Evolutionary conservation across 92 coral and sea anemone genomes (phyloP), one percentile per base, ranked within the genome.

Genomic region (Palythoa caribaeorum): DNA sequence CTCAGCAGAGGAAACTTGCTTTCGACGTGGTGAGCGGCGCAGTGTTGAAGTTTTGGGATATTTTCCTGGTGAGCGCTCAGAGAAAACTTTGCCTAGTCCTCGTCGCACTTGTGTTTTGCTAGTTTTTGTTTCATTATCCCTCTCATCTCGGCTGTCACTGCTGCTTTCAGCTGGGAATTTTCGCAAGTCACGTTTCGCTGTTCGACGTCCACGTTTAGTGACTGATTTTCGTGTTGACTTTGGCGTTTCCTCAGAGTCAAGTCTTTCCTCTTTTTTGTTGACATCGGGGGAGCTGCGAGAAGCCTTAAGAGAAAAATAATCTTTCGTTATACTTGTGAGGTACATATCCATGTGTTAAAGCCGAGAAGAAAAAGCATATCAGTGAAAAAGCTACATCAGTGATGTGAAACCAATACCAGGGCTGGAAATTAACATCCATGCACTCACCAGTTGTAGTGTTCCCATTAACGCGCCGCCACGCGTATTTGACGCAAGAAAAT

Each of bases 1-100:
- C 62, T 71, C 47, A 5, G 14, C 74, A 59, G 53, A 16, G 11
- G 71, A 51, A 37, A 37, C 53, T 20, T 78, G 6, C 47, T 86
- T 88, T 47, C 94, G 90, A 15, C 96, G 87, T 9, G 98, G 96
- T 12, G 96, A 91, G 19, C 89, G 92, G 17, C 96, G 80, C 3
- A 44, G 20, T 2, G 76, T 60, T 59, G 65, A 36, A 15, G 21
- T 52, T 71, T 54, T 75, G 17, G 86, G 2, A 36, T 35, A 55
- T 39, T 69, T 91, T 17, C 14, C 70, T 4, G 93, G 89, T 11
- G 89, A 91, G 54, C 71, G 89, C 17, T 87, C 84, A 3, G 68
- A 77, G 60, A 86, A 83, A 10, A 65, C 48, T 19, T 77, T 79
- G 14, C 83, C 87, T 36, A 95, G 83, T 2, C 90, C 92, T 59